Evolutionary conservation across 2,113 vertebrate genomes (phyloP).

Genomic region (Oncorhynchus tshawytscha): DNA sequence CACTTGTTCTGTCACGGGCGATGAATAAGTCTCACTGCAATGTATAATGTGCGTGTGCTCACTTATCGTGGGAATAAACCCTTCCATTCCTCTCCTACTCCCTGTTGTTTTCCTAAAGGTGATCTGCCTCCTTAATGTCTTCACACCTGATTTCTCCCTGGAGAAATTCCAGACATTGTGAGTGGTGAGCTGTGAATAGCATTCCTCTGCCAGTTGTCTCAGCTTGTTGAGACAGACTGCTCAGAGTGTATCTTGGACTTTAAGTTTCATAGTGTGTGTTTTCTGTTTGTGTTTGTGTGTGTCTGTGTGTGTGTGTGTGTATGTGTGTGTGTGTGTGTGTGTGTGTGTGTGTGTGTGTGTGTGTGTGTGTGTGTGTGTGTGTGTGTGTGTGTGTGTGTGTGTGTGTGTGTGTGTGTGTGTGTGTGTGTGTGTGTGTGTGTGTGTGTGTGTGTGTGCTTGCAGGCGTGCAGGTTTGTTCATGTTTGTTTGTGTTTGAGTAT

Average conservation of each 20-base stretch:
- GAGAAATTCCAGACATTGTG: slow-evolving; percentile 82
- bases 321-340: slow-evolving; percentile 37
- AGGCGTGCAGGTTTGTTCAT: slow-evolving; percentile 19
- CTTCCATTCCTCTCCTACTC: neutral
- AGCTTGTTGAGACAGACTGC: slow-evolving; percentile 46
- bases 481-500: neutral
- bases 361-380: neutral
- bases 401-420: neutral
- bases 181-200: slow-evolving; percentile 51
- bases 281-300: neutral
- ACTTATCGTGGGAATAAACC: neutral
- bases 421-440: neutral
- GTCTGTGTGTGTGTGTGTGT: slow-evolving; percentile 22
- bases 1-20: too few species aligned
- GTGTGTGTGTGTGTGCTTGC: slow-evolving; percentile 25
- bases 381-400: slow-evolving; percentile 24
- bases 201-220: slow-evolving; percentile 49
- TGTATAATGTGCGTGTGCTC: neutral
- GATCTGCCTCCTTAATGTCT: slow-evolving; percentile 78
- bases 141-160: slow-evolving; percentile 75
- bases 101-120: slow-evolving; percentile 58
- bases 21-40: too few species aligned
- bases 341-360: slow-evolving; percentile 21
- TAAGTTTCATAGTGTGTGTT: neutral
- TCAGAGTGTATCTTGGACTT: neutral